These are phyloP conservation scores for Pristionchus entomophagus DNA, from an alignment of 2,888 invertebrate genomes.

Conservation along the genomic window DNA sequence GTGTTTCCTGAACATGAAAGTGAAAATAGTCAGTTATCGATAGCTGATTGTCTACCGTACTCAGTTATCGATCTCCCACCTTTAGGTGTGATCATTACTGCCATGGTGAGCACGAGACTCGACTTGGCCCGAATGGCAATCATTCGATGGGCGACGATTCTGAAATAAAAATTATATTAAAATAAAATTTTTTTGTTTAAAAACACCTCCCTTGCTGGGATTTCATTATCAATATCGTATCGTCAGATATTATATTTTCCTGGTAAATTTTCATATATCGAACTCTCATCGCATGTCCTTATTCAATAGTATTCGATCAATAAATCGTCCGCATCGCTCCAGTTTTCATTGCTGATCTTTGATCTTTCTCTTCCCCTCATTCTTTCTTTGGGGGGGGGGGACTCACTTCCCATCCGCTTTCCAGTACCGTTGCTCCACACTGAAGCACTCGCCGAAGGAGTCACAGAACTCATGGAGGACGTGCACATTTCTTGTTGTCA, in stretches of 20 bases:
- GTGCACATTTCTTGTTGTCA: neutral
- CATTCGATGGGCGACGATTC: constrained; percentile 7
- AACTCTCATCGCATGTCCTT: too few species aligned
- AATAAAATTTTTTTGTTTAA: too few species aligned
- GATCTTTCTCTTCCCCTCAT: too few species aligned
- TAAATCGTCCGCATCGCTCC: too few species aligned
- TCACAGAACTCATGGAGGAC: constrained; percentile 31
- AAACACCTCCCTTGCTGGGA: too few species aligned
- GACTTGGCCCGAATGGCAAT: neutral
- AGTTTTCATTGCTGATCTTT: too few species aligned
- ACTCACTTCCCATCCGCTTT: neutral
- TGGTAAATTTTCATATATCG: too few species aligned
- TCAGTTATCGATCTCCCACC: neutral
- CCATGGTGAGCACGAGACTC: constrained; percentile 2
- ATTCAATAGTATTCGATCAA: too few species aligned
- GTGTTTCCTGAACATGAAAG: neutral
- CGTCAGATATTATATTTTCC: too few species aligned
- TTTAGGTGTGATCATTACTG: neutral
- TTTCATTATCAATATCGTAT: too few species aligned
- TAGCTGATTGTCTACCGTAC: neutral
- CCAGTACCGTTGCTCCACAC: constrained; percentile 19
- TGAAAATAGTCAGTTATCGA: neutral
- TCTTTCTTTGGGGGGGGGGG: too few species aligned
- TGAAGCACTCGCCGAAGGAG: constrained; percentile 42
- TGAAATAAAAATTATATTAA: neutral